Evolutionary conservation across 1,140 invertebrate species (phyloP).

Genomic region (Neodiprion fabricii): DNA sequence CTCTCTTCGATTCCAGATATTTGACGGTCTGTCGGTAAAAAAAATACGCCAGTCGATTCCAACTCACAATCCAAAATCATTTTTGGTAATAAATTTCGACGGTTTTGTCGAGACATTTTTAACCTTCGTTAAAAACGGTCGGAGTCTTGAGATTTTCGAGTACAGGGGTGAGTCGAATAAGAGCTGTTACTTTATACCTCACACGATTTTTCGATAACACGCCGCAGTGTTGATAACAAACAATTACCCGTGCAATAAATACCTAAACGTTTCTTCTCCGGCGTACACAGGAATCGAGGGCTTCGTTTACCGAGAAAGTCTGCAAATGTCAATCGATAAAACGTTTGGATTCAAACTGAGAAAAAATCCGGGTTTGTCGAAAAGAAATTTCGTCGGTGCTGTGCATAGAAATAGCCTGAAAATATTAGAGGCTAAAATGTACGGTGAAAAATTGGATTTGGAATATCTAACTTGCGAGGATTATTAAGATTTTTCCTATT

Average conservation of each 20-base stretch:
- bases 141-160: slow-evolving; percentile 41
- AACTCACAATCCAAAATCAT: slow-evolving; percentile 33
- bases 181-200: neutral
- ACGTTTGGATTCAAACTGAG: slow-evolving; percentile 19
- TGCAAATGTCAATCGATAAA: slow-evolving; percentile 38
- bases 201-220: neutral
- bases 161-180: slow-evolving; percentile 38
- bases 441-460: slow-evolving; percentile 49
- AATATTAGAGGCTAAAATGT: slow-evolving; percentile 57
- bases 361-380: slow-evolving; percentile 31
- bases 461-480: slow-evolving; percentile 36
- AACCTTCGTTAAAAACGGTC: slow-evolving; percentile 41
- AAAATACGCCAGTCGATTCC: slow-evolving; percentile 40
- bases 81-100: slow-evolving; percentile 40
- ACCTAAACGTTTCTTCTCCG: neutral
- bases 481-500: neutral
- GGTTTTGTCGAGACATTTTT: slow-evolving; percentile 41
- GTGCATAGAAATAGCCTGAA: slow-evolving; percentile 42
- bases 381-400: slow-evolving; percentile 34
- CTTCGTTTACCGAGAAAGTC: slow-evolving; percentile 37
- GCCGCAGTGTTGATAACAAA: neutral
- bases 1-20: neutral
- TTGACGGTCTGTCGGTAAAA: slow-evolving; percentile 16
- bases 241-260: neutral
- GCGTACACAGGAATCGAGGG: slow-evolving; percentile 39